These are phyloP conservation scores for Myopa tessellatipennis DNA, from an alignment of 2,888 invertebrate genomes.

Conservation along the genomic window DNA sequence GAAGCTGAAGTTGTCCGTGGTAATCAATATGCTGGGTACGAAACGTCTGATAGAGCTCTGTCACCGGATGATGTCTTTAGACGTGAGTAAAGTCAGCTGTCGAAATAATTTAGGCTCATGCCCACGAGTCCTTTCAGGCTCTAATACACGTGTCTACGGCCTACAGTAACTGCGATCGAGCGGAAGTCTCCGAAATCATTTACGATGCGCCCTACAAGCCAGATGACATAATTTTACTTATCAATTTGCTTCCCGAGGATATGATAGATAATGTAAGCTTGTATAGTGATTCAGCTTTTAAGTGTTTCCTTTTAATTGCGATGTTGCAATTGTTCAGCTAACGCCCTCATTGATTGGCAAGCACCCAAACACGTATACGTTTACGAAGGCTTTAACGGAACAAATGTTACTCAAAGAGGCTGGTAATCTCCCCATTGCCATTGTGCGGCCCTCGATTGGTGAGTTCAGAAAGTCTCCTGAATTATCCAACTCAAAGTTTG, in stretches of 20 bases:
- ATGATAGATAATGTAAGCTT: conserved; percentile 78
- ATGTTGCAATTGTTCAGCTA: conserved; percentile 54
- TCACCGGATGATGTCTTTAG: conserved; percentile 87
- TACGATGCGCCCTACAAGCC: conserved; percentile 86
- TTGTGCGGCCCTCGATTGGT: conserved; percentile 96
- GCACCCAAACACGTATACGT: conserved; percentile 97
- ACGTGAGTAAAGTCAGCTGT: conserved; percentile 71
- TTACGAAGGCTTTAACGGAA: conserved; percentile 96
- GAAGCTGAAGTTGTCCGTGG: conserved; percentile 92
- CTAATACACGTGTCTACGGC: conserved; percentile 95
- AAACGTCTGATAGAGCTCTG: conserved; percentile 91
- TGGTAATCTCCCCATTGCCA: conserved; percentile 87
- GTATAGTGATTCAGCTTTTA: neutral
- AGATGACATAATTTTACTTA: conserved; percentile 78
- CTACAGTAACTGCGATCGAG: conserved; percentile 95
- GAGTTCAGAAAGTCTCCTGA: conserved; percentile 52
- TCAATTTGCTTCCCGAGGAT: conserved; percentile 85
- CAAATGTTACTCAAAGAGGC: conserved; percentile 86
- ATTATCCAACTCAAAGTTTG: no score
- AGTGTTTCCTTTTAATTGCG: neutral
- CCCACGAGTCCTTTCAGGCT: conserved; percentile 68
- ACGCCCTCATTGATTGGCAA: conserved; percentile 74
- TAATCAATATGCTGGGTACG: conserved; percentile 95
- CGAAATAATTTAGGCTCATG: neutral
- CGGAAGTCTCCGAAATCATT: conserved; percentile 86